These are phyloP conservation scores for Eremophila alpestris DNA, from an alignment of 2,797 vertebrate species.

Conservation along the genomic window DNA sequence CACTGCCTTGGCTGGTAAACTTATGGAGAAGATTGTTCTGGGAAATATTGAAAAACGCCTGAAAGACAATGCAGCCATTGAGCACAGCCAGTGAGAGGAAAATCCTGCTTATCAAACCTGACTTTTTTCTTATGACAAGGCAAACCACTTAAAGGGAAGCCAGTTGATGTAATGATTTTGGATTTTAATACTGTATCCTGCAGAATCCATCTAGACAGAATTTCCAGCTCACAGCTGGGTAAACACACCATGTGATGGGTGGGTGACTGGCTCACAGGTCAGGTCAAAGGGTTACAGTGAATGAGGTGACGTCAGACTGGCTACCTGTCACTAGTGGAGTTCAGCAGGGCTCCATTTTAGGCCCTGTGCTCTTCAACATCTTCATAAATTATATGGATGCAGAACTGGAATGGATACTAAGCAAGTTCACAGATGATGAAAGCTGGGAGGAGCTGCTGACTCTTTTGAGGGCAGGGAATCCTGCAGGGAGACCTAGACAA, in stretches of 20 bases:
- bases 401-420: background rate
- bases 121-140: background rate
- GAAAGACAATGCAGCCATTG: background rate
- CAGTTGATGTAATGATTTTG: background rate
- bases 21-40: background rate
- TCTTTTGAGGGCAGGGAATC: background rate
- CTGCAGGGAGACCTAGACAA: background rate
- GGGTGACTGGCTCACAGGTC: no score
- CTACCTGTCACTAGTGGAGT: no score
- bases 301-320: background rate
- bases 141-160: background rate
- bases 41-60: background rate
- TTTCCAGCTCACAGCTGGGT: background rate
- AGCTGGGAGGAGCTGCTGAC: background rate
- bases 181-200: background rate
- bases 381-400: background rate
- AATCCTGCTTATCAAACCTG: background rate
- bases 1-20: background rate
- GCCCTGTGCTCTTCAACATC: background rate
- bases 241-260: background rate
- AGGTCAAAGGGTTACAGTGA: no score
- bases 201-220: background rate
- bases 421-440: background rate
- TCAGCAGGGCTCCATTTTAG: background rate
- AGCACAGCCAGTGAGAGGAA: background rate